A percentile compares a stretch with the other conserved stretches of the same genome.
phyloP scores from a whole-genome alignment of 2,113 vertebrate species.

The Mormyrus lacerda region DNA sequence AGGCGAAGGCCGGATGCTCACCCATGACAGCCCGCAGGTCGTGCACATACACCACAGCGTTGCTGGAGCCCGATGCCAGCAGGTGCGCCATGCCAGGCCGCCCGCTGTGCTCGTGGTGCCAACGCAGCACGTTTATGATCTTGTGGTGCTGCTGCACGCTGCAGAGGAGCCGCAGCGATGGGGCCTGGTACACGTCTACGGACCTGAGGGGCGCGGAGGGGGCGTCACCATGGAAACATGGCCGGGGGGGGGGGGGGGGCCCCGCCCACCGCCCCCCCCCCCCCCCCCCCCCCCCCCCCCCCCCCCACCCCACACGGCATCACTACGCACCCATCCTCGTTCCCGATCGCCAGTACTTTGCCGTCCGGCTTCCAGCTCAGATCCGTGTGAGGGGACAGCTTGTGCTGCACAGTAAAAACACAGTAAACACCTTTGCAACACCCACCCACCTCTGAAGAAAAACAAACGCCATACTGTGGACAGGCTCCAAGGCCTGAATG shows the following conservation, averaged over 20 bases:
- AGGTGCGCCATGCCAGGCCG: constrained; percentile 64
- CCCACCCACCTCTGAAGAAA: background rate
- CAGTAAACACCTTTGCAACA: background rate
- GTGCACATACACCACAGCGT: constrained; percentile 80
- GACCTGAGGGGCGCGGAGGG: constrained; percentile 58
- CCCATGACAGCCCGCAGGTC: constrained; percentile 69
- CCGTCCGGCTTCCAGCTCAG: constrained; percentile 92
- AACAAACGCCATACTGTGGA: background rate
- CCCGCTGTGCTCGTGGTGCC: constrained; percentile 74
- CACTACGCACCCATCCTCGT: constrained; percentile 89
- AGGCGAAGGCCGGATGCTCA: constrained; percentile 33
- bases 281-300: too few species aligned
- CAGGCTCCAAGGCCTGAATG: background rate
- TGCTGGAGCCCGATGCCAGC: constrained; percentile 88
- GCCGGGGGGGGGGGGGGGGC: background rate
- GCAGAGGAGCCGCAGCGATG: constrained; percentile 73
- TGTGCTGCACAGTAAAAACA: constrained; percentile 51
- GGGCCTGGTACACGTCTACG: constrained; percentile 77
- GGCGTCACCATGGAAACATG: background rate
- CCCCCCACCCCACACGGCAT: too few species aligned
- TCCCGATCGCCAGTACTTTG: constrained; percentile 81
- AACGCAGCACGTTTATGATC: constrained; percentile 80
- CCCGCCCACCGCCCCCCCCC: too few species aligned
- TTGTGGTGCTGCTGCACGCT: constrained; percentile 94
- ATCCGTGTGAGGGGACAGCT: constrained; percentile 83